These are phyloP conservation scores for Conus canariensis DNA, from an alignment of 2,888 invertebrate species.

Conservation along the genomic window DNA sequence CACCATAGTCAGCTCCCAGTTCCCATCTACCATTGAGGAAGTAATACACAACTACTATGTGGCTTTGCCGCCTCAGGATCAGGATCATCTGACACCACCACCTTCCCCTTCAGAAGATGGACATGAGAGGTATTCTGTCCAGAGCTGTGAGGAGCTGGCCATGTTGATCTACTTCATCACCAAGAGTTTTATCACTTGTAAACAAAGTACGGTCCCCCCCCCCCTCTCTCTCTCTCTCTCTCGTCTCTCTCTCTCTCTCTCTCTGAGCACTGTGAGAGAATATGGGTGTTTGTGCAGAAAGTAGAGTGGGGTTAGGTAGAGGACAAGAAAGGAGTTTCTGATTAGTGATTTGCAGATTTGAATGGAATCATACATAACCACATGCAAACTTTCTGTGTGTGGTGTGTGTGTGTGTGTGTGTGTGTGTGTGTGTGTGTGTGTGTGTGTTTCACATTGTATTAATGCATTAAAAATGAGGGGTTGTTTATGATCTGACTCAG, in stretches of 20 bases:
- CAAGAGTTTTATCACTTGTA: slow-evolving; percentile 57
- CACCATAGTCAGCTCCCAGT: slow-evolving; percentile 50
- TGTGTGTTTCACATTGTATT: too few relatives aligned
- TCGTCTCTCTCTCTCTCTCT: not conserved
- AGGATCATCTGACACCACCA: slow-evolving; percentile 57
- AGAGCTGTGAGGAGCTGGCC: slow-evolving; percentile 58
- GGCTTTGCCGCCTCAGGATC: slow-evolving; percentile 52
- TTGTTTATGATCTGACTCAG: too few relatives aligned
- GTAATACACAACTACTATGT: slow-evolving; percentile 56
- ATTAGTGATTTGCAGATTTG: too few relatives aligned
- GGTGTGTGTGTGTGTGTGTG: too few relatives aligned
- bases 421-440: too few relatives aligned
- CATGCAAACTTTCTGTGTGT: too few relatives aligned
- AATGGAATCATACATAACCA: too few relatives aligned
- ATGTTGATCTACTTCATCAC: slow-evolving; percentile 58
- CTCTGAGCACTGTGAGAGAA: not conserved
- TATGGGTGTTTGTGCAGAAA: not conserved
- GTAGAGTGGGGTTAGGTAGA: too few relatives aligned
- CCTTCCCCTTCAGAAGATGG: slow-evolving; percentile 60
- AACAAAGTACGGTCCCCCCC: slow-evolving; percentile 52
- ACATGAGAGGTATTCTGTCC: slow-evolving; percentile 44
- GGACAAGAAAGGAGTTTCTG: too few relatives aligned
- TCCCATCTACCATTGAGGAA: slow-evolving; percentile 52
- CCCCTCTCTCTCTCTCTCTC: not conserved
- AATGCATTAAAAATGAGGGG: too few relatives aligned